Conservation (phyloP, 2,888 invertebrate genomes). For the Plutella xylostella region DNA sequence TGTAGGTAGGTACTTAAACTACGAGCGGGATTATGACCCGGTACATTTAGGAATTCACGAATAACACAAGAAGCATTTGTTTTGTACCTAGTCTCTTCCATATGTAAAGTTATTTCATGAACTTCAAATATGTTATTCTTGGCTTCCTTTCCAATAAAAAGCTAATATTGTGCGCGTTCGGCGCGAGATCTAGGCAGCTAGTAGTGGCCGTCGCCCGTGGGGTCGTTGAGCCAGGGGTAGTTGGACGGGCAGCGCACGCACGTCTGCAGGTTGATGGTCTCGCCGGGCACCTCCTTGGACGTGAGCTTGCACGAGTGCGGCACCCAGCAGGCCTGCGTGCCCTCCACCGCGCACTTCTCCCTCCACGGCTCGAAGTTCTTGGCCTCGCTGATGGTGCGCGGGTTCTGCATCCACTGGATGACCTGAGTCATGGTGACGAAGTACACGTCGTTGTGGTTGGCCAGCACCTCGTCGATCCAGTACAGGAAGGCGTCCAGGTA, state of each 20-base stretch:
- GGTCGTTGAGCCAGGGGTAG: slow-evolving; percentile 95
- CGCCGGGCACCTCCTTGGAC: slow-evolving; percentile 93
- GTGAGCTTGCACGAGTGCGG: slow-evolving; percentile 92
- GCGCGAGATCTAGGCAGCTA: slow-evolving; percentile 70
- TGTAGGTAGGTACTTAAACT: slow-evolving; percentile 66
- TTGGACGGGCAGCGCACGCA: slow-evolving; percentile 94
- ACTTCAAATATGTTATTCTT: background rate
- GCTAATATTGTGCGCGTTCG: slow-evolving; percentile 50
- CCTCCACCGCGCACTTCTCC: slow-evolving; percentile 93
- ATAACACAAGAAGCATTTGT: slow-evolving; percentile 32
- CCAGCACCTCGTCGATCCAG: slow-evolving; percentile 91
- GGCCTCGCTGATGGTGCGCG: slow-evolving; percentile 83
- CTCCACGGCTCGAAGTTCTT: slow-evolving; percentile 96
- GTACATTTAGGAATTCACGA: slow-evolving; percentile 60
- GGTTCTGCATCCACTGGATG: slow-evolving; percentile 96
- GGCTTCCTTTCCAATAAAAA: slow-evolving; percentile 42
- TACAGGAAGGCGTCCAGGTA: slow-evolving; percentile 92
- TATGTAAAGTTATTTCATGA: background rate
- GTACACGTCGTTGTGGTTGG: slow-evolving; percentile 90
- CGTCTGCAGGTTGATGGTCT: slow-evolving; percentile 93
- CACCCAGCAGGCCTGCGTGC: slow-evolving; percentile 85
- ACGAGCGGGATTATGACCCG: slow-evolving; percentile 68
- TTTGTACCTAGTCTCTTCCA: slow-evolving; percentile 3
- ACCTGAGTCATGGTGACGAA: slow-evolving; percentile 97
- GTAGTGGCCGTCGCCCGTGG: slow-evolving; percentile 89